Conservation (phyloP, 2,113 vertebrate species). For the Protomyctophum bolini region DNA sequence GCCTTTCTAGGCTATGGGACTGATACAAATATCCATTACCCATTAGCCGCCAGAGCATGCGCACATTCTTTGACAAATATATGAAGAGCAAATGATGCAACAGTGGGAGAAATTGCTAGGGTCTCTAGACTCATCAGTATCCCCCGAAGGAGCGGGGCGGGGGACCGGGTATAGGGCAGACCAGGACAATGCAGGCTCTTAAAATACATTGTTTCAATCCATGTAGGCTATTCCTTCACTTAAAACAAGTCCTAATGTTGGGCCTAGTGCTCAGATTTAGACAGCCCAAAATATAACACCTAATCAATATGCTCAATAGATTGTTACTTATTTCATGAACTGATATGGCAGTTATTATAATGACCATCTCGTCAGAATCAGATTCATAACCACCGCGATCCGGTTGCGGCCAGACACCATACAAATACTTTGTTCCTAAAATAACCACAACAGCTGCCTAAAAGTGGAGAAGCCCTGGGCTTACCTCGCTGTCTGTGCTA, state of each 20-base stretch:
- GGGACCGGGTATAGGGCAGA: too few relatives aligned
- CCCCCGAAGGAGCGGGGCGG: too few relatives aligned
- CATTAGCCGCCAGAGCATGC: constrained; percentile 57
- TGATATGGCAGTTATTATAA: neutral
- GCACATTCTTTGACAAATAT: constrained; percentile 38
- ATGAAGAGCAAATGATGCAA: constrained; percentile 76
- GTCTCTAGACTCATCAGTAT: neutral
- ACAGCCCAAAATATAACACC: neutral
- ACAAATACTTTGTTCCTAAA: constrained; percentile 31
- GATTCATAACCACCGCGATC: too few relatives aligned
- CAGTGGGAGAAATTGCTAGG: constrained; percentile 64
- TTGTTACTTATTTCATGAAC: neutral
- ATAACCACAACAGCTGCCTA: constrained; percentile 40
- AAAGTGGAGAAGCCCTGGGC: neutral
- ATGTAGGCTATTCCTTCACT: too few relatives aligned
- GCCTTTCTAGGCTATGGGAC: too few relatives aligned
- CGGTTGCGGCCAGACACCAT: constrained; percentile 2
- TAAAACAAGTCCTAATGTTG: too few relatives aligned
- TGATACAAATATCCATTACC: neutral
- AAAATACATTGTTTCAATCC: too few relatives aligned
- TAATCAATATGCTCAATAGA: neutral
- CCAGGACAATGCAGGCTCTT: neutral
- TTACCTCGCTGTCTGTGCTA: too few relatives aligned
- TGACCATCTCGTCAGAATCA: too few relatives aligned
- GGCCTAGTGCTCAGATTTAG: neutral